Percentiles rank a stretch among this genome's conserved stretches.
These are phyloP conservation scores for Anniella stebbinsi DNA, from an alignment of 2,797 vertebrate genomes.

Conservation along the genomic window DNA sequence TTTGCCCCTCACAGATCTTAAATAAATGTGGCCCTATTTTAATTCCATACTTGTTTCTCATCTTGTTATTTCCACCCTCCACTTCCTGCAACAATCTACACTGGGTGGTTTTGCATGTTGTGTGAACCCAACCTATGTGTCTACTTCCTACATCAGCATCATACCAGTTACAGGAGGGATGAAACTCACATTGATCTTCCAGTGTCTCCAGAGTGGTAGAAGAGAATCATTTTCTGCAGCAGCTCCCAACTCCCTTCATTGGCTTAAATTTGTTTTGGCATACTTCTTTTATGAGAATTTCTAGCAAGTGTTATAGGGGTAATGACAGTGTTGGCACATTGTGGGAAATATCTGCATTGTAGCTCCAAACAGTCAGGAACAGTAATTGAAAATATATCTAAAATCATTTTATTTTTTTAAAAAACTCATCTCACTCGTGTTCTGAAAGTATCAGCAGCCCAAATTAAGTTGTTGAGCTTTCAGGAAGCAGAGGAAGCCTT, in stretches of 20 bases:
- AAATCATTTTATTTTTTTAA: slow-evolving; percentile 22
- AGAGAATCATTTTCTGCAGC: background rate
- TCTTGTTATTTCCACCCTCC: too few relatives aligned
- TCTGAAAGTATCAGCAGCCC: slow-evolving; percentile 26
- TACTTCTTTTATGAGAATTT: slow-evolving; percentile 2
- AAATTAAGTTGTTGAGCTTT: slow-evolving; percentile 45
- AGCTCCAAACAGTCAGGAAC: background rate
- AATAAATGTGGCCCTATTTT: too few relatives aligned
- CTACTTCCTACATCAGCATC: too few relatives aligned
- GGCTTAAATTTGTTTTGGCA: slow-evolving; percentile 10
- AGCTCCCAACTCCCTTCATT: background rate
- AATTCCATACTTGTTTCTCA: too few relatives aligned
- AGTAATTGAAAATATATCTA: slow-evolving; percentile 39
- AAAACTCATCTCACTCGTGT: slow-evolving; percentile 30
- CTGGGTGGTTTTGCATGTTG: too few relatives aligned
- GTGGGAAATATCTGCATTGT: slow-evolving; percentile 29
- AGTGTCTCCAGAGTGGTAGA: background rate
- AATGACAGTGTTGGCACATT: background rate
- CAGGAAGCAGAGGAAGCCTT: slow-evolving; percentile 12
- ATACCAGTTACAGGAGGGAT: background rate
- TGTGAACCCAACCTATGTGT: too few relatives aligned
- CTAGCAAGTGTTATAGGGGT: background rate
- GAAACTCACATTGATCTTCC: too few relatives aligned
- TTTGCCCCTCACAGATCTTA: too few relatives aligned
- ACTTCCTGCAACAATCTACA: too few relatives aligned